These are phyloP conservation scores for Bombylius major DNA, from an alignment of 2,888 invertebrate species.

Conservation along the genomic window DNA sequence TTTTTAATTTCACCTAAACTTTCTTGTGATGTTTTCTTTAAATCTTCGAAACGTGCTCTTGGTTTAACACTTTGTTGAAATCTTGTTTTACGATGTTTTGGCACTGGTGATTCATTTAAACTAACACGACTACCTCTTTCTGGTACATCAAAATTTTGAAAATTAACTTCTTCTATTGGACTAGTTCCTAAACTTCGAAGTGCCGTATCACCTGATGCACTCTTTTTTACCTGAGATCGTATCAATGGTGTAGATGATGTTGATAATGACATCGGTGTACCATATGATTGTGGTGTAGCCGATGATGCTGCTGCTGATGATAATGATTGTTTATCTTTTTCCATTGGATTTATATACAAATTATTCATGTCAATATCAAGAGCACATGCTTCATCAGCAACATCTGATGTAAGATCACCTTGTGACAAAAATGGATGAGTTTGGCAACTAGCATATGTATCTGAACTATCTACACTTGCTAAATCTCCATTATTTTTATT, in stretches of 20 bases:
- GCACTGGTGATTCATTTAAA: constrained; percentile 52
- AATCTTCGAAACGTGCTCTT: constrained; percentile 39
- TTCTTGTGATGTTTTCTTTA: constrained; percentile 41
- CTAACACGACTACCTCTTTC: constrained; percentile 43
- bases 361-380: constrained; percentile 57
- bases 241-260: constrained; percentile 36
- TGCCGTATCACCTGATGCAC: constrained; percentile 65
- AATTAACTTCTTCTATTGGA: constrained; percentile 43
- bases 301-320: not conserved
- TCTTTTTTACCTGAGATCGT: constrained; percentile 56
- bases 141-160: constrained; percentile 41
- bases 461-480: constrained; percentile 62
- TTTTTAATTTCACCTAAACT: constrained; percentile 37
- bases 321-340: constrained; percentile 38
- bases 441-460: constrained; percentile 93
- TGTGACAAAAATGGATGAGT: constrained; percentile 89
- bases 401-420: constrained; percentile 53
- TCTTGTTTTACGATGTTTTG: constrained; percentile 75
- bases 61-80: constrained; percentile 55
- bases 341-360: constrained; percentile 78
- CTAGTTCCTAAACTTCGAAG: constrained; percentile 52
- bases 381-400: constrained; percentile 34
- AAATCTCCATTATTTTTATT: constrained; percentile 39
- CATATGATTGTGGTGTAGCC: constrained; percentile 17
- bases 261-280: constrained; percentile 22